Evolutionary conservation across 2,113 vertebrate species (phyloP).

Genomic region (Elephantulus edwardii): DNA sequence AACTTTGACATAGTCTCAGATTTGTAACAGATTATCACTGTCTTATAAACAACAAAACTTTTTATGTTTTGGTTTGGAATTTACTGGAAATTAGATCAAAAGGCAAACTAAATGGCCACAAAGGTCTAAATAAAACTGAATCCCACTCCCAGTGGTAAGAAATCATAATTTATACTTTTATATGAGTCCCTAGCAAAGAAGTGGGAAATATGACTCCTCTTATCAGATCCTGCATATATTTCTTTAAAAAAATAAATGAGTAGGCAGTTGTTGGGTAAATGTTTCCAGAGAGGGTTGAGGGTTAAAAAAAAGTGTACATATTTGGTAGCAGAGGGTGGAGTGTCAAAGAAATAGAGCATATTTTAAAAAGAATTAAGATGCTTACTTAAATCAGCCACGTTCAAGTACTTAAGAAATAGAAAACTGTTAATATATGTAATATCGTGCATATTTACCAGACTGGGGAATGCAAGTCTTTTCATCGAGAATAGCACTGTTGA

Average conservation of each 20-base stretch:
- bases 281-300: constrained; percentile 42
- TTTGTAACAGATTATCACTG: constrained; percentile 33
- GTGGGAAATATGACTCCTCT: constrained; percentile 47
- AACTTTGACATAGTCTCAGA: constrained; percentile 11
- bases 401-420: no score
- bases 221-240: constrained; percentile 53
- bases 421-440: no score
- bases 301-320: not conserved
- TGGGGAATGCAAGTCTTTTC: no score
- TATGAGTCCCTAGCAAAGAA: constrained; percentile 18
- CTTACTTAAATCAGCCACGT: not conserved
- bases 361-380: constrained; percentile 20
- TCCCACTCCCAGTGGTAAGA: constrained; percentile 40
- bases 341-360: not conserved
- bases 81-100: constrained; percentile 58
- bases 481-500: not conserved
- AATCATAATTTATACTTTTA: constrained; percentile 62
- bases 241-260: not conserved
- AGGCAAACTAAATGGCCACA: constrained; percentile 9
- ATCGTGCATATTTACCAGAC: no score
- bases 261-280: constrained; percentile 40
- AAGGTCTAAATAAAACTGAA: constrained; percentile 60
- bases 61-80: not conserved
- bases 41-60: constrained; percentile 20
- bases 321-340: not conserved